Conservation (phyloP, 2,888 invertebrate species). For the Ectropis crepuscularia region DNA sequence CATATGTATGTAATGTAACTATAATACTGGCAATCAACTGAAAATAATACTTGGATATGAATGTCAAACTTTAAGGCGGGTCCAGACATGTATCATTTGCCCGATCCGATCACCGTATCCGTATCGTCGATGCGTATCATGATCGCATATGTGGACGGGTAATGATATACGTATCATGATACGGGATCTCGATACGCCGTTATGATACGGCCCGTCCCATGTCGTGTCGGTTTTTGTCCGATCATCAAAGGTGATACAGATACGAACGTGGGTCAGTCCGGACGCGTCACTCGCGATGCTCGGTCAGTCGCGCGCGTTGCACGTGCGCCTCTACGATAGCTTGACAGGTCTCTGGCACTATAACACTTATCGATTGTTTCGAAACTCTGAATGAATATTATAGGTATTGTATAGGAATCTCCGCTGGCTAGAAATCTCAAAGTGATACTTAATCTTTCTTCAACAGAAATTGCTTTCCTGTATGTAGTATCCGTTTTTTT, state of each 20-base stretch:
- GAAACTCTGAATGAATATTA: constrained; percentile 29
- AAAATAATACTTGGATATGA: too few relatives aligned
- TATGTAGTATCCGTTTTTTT: constrained; percentile 1
- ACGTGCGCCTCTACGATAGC: constrained; percentile 34
- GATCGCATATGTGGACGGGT: constrained; percentile 36
- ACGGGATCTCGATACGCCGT: constrained; percentile 39
- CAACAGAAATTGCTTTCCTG: constrained; percentile 21
- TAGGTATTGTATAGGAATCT: constrained; percentile 29
- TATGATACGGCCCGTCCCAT: constrained; percentile 38
- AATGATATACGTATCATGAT: constrained; percentile 39
- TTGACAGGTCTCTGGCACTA: constrained; percentile 29
- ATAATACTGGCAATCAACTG: too few relatives aligned
- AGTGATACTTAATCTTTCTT: constrained; percentile 25
- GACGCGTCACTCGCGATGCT: too few relatives aligned
- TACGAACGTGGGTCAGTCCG: too few relatives aligned
- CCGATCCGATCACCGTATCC: constrained; percentile 36
- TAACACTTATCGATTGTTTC: constrained; percentile 29
- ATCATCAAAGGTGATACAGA: constrained; percentile 43
- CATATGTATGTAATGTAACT: too few relatives aligned
- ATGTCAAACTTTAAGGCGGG: constrained; percentile 6
- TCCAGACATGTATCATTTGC: constrained; percentile 30
- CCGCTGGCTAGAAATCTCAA: constrained; percentile 30
- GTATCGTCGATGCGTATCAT: constrained; percentile 39
- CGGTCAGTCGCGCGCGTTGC: too few relatives aligned
- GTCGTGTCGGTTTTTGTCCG: constrained; percentile 39